Percentiles rank a stretch among this genome's conserved stretches.
Conservation (phyloP, 2,888 invertebrate genomes). For the Nebria brevicollis region DNA sequence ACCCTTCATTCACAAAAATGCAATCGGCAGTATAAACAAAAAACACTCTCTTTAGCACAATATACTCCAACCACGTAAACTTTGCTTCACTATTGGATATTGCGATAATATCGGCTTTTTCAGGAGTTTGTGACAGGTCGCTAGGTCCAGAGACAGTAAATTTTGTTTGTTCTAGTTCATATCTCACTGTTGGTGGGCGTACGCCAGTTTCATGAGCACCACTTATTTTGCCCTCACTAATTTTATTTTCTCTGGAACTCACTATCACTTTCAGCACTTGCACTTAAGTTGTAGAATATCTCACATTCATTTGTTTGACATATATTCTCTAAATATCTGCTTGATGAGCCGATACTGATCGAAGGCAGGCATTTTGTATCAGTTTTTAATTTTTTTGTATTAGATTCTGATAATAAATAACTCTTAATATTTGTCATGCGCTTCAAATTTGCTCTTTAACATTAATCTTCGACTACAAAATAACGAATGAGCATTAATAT, state of each 20-base stretch:
- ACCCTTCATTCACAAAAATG: background rate
- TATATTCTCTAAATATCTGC: slow-evolving; percentile 23
- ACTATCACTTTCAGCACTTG: slow-evolving; percentile 28
- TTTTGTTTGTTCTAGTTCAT: slow-evolving; percentile 24
- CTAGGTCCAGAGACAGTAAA: slow-evolving; percentile 30
- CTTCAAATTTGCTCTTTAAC: slow-evolving; percentile 22
- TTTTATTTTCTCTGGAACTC: slow-evolving; percentile 27
- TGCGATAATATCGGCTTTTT: slow-evolving; percentile 23
- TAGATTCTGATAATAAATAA: too few relatives aligned
- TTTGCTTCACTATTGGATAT: slow-evolving; percentile 21
- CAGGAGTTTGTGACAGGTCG: slow-evolving; percentile 28
- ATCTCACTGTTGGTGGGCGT: slow-evolving; percentile 14
- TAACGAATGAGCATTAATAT: slow-evolving; percentile 29
- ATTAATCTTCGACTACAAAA: slow-evolving; percentile 24
- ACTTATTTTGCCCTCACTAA: slow-evolving; percentile 19
- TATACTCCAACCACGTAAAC: slow-evolving; percentile 32
- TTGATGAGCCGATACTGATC: slow-evolving; percentile 24
- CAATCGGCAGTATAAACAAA: background rate
- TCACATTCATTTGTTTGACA: slow-evolving; percentile 22
- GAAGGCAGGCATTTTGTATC: slow-evolving; percentile 10
- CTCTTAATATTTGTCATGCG: too few relatives aligned
- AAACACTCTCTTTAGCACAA: slow-evolving; percentile 26
- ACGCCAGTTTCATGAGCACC: background rate
- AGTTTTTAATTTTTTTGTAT: slow-evolving; percentile 28
- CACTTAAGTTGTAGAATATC: too few relatives aligned